These are phyloP conservation scores for Halyomorpha halys DNA, from an alignment of 1,140 invertebrate species.

Conservation along the genomic window DNA sequence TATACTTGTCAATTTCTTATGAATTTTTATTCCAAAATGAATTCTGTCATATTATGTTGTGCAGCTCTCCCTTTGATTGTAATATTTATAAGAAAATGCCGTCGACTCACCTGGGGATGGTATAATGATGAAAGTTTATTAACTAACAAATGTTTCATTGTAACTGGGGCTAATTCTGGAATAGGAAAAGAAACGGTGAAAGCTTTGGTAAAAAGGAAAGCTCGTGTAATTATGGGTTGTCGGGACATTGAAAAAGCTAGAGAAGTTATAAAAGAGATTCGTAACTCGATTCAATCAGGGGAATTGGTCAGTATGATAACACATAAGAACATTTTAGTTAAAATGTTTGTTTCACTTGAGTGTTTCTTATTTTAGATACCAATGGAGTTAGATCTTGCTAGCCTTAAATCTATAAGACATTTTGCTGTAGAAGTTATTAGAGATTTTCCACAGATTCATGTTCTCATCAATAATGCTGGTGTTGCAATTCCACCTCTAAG, in stretches of 20 bases:
- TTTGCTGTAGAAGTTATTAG: conserved; percentile 54
- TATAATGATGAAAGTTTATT: conserved; percentile 35
- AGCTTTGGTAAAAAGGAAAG: conserved; percentile 51
- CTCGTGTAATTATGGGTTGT: conserved; percentile 63
- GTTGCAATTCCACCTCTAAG: conserved; percentile 41
- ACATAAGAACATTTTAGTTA: no score
- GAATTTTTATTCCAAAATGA: no score
- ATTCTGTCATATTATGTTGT: conserved; percentile 14
- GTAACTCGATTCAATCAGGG: conserved; percentile 41
- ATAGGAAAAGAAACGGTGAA: conserved; percentile 65
- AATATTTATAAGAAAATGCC: conserved; percentile 38
- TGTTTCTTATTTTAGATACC: conserved; percentile 43
- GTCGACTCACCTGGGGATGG: conserved; percentile 40
- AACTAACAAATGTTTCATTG: conserved; percentile 39
- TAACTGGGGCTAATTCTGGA: conserved; percentile 71
- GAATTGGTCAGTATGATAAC: conserved; percentile 43
- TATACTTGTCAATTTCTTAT: no score
- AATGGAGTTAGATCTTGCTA: conserved; percentile 59
- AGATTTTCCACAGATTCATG: conserved; percentile 51
- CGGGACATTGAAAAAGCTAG: conserved; percentile 50
- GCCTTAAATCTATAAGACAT: conserved; percentile 54
- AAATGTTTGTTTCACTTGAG: no score
- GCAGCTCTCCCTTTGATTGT: conserved; percentile 19
- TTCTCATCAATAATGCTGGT: conserved; percentile 69
- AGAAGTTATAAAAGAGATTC: conserved; percentile 49